Percentiles rank a stretch among this genome's conserved stretches.
phyloP scores from a whole-genome alignment of 2,888 invertebrate genomes.

The Epinotia brunnichana region DNA sequence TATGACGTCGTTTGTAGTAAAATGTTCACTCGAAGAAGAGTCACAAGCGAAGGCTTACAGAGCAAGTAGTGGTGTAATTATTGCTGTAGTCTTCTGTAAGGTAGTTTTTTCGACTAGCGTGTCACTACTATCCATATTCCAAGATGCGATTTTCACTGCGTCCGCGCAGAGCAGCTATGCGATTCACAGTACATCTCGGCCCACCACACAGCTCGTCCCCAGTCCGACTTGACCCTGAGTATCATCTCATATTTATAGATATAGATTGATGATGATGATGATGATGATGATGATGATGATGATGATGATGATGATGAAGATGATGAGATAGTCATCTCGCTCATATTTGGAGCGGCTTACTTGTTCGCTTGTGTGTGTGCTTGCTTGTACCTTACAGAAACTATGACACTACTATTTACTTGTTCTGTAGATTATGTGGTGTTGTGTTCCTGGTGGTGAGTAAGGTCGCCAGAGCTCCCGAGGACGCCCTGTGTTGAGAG shows the following conservation, averaged over 20 bases:
- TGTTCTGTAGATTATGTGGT: neutral
- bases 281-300: too few species aligned
- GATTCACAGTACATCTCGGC: neutral
- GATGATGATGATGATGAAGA: too few species aligned
- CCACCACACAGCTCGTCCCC: neutral
- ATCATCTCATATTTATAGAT: too few species aligned
- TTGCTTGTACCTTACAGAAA: too few species aligned
- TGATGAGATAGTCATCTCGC: too few species aligned
- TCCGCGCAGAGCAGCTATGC: slow-evolving; percentile 39
- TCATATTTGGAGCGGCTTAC: neutral
- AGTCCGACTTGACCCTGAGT: neutral
- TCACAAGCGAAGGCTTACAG: too few species aligned
- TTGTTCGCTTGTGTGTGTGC: too few species aligned
- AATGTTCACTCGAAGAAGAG: neutral
- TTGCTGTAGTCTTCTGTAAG: too few species aligned
- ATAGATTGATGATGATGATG: too few species aligned
- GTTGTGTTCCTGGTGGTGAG: neutral
- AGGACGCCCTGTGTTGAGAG: neutral
- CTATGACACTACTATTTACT: neutral
- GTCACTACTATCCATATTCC: slow-evolving; percentile 27
- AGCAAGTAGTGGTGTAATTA: too few species aligned
- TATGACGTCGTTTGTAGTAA: neutral
- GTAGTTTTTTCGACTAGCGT: slow-evolving; percentile 10
- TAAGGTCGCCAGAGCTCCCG: neutral
- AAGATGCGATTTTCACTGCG: slow-evolving; percentile 45